phyloP scores from a whole-genome alignment of 2,888 invertebrate genomes.

The Belgica antarctica region DNA sequence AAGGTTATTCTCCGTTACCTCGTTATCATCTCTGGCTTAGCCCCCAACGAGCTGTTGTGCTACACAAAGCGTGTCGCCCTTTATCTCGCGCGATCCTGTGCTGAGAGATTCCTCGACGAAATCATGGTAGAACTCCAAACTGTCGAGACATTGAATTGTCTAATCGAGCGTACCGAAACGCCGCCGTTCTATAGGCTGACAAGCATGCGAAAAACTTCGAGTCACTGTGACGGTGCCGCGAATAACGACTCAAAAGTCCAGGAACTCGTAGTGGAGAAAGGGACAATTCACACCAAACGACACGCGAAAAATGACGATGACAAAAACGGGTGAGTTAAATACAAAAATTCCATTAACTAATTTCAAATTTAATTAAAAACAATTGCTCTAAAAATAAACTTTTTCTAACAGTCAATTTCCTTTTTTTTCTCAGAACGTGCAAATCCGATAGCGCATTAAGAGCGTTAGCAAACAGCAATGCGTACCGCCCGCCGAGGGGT shows the following conservation, averaged over 20 bases:
- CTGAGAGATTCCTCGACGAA: constrained; percentile 91
- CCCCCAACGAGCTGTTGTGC: constrained; percentile 88
- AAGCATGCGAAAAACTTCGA: constrained; percentile 85
- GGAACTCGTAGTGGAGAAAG: constrained; percentile 73
- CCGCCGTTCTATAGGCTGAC: constrained; percentile 96
- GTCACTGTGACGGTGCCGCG: constrained; percentile 66
- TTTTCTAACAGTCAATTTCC: background rate
- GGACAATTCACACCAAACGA: constrained; percentile 94
- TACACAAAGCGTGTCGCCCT: constrained; percentile 93
- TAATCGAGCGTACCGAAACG: constrained; percentile 95
- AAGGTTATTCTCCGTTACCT: constrained; percentile 95
- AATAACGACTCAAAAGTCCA: constrained; percentile 55
- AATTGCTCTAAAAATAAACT: background rate
- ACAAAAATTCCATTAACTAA: background rate
- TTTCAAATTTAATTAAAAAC: background rate
- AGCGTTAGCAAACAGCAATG: constrained; percentile 56
- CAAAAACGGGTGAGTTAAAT: constrained; percentile 66
- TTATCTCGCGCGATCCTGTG: constrained; percentile 86
- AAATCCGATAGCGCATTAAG: constrained; percentile 67
- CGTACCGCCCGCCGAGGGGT: constrained; percentile 60
- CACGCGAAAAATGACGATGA: constrained; percentile 87
- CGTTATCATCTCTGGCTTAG: constrained; percentile 94
- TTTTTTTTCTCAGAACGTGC: constrained; percentile 54
- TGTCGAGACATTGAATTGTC: constrained; percentile 92
- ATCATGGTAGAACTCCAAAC: constrained; percentile 97